phyloP scores from a whole-genome alignment of 2,888 invertebrate species.

The Drosophila borealis region DNA sequence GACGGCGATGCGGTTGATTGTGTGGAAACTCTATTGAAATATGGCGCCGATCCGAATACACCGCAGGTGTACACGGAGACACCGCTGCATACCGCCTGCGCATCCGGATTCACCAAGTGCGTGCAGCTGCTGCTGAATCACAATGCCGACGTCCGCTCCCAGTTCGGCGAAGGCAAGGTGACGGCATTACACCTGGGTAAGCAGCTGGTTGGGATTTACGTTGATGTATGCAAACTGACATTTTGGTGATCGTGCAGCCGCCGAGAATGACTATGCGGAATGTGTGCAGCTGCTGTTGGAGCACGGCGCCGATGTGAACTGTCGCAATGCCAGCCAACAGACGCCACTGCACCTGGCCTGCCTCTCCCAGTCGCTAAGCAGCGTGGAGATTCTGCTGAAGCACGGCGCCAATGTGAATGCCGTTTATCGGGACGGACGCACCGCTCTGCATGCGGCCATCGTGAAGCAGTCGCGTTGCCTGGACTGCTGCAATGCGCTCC shows the following conservation, averaged over 20 bases:
- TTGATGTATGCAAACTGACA: slow-evolving; percentile 2
- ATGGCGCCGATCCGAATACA: slow-evolving; percentile 93
- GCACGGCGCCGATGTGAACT: slow-evolving; percentile 91
- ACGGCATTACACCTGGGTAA: slow-evolving; percentile 91
- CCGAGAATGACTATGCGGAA: slow-evolving; percentile 93
- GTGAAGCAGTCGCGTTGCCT: slow-evolving; percentile 89
- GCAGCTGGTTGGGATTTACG: neutral
- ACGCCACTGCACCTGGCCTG: slow-evolving; percentile 94
- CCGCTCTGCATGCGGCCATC: slow-evolving; percentile 92
- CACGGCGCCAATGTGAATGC: slow-evolving; percentile 88
- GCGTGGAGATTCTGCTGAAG: slow-evolving; percentile 89
- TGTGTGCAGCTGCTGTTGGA: slow-evolving; percentile 90
- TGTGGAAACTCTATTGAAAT: slow-evolving; percentile 89
- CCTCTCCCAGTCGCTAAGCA: slow-evolving; percentile 91
- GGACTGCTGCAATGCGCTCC: slow-evolving; percentile 89
- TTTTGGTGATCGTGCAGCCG: slow-evolving; percentile 85
- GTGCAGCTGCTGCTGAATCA: slow-evolving; percentile 90
- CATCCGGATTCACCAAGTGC: slow-evolving; percentile 89
- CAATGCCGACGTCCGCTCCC: slow-evolving; percentile 92
- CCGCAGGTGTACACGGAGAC: slow-evolving; percentile 94
- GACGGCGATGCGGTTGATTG: slow-evolving; percentile 91
- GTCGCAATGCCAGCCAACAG: slow-evolving; percentile 90
- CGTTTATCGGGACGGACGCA: slow-evolving; percentile 90
- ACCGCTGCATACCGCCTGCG: slow-evolving; percentile 92
- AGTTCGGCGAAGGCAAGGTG: slow-evolving; percentile 89